Percentiles rank a stretch among this genome's conserved stretches.
Conservation (phyloP, 2,113 vertebrate genomes). For the Saccopteryx bilineata region DNA sequence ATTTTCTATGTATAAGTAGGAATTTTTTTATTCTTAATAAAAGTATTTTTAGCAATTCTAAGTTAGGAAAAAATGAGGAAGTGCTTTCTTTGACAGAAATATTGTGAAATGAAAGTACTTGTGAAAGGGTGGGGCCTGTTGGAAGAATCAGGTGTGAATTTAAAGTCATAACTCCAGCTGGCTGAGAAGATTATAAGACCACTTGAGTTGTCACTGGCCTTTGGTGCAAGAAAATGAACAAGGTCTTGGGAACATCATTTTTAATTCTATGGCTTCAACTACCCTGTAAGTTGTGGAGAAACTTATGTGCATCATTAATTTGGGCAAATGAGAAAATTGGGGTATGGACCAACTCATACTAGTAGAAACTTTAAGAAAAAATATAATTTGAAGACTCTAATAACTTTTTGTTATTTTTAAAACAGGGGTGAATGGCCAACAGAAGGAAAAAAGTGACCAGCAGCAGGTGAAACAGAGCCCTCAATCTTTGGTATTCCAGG, state of each 20-base stretch:
- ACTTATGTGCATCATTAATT: not conserved
- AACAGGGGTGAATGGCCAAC: conserved; percentile 68
- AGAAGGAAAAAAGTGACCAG: not conserved
- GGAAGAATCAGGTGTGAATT: not conserved
- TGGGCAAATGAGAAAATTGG: not conserved
- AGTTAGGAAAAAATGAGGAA: not conserved
- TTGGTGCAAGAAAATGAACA: conserved; percentile 41
- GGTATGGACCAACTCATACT: not conserved
- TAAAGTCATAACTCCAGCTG: not conserved
- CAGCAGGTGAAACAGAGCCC: conserved; percentile 63
- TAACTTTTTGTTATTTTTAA: not conserved
- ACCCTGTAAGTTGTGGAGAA: conserved; percentile 56
- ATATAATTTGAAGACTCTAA: not conserved
- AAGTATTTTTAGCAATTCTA: not conserved
- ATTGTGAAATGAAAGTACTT: not conserved
- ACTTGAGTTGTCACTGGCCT: not conserved
- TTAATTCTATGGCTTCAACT: conserved; percentile 49
- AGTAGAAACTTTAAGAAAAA: not conserved
- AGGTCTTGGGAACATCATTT: not conserved
- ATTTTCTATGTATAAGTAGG: not conserved
- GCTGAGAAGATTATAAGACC: not conserved
- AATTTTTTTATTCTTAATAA: not conserved
- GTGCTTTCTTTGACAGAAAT: not conserved
- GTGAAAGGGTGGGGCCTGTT: not conserved
- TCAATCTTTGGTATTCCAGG: not conserved